Evolutionary conservation across 2,888 invertebrate genomes (phyloP), one percentile per base, ranked within the genome.

Genomic region (Limnephilus rhombicus): DNA sequence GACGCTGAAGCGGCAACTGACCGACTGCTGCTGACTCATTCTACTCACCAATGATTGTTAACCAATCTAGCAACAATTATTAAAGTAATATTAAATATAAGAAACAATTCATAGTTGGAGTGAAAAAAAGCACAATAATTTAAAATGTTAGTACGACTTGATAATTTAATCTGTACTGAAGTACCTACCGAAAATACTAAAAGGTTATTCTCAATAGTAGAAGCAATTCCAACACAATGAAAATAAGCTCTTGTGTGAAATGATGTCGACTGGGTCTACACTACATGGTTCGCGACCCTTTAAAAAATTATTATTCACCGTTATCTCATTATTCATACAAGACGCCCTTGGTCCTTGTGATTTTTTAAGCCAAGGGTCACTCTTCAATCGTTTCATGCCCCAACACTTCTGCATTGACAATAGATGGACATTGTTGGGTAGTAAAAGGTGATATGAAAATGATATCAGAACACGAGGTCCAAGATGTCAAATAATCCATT

Each of bases 311-410:
- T 24, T 68, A 68, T 68, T 68, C 68, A 68, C 68, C 24, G 68
- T 68, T 68, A 68, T 68, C 68, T 68, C 68, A 68, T 68, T 68
- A 68, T 68, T 68, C 68, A 68, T 68, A 9, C 24, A 7, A 68
- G 24, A 68, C 24, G 68, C 83, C 41, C 86, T 37, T 86, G 49
- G 45, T 49, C 29, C 86, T 29, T 86, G 86, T 45, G 86, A 86
- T 86, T 86, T 86, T 49, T 41, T 41, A 86, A 86, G 45, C 29
- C 31, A 86, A 24, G 86, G 86, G 86, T 86, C 86, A 86, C 86
- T 45, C 45, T 45, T 86, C 45, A 45, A 68, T 68, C 68, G 24
- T 24, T 68, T 5, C 68, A 86, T 41, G 41, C 86, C 45, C 86
- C 11, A 45, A 86, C 24, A 29, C 45, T 45, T 68, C 86, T 29